Evolutionary conservation across 1,140 invertebrate genomes (phyloP), one percentile per base, ranked within the genome.

Genomic region (Anoplolepis gracilipes): DNA sequence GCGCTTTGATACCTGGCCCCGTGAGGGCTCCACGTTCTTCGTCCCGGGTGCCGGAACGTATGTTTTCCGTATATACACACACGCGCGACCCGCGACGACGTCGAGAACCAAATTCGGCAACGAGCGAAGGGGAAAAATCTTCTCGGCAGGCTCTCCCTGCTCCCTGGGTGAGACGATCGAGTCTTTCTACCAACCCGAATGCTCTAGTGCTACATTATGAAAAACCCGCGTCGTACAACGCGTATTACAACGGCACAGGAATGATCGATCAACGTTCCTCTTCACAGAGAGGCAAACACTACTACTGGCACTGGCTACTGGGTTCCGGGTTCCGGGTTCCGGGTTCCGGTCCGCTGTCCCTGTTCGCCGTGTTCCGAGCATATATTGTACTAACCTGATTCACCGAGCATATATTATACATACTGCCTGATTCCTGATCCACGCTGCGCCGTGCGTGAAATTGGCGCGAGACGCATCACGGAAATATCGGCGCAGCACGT

Each of bases 11-110:
- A 59, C 78, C 53, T 72, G 78, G 49, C 36, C 39, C 19, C 53
- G 65, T 36, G 78, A 72, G 53, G 78, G 53, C 78, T 82, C 78
- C 78, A 81, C 78, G 49, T 69, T 46, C 78, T 13, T 22, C 10
- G 28, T n/a, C 11, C 42, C 13, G 25, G 33, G 36, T 49, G 28
- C 61, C 39, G 28, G 61, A 49, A 62, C n/a, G 57, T 49, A 19
- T 33, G 11, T 16, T n/a, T 36, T 36, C 4, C 42, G 28, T 46
- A 30, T 36, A 19, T 11, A 4, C 77, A 33, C 19, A 4, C 77
- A 33, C 39, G 57, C 46, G 64, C 30, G 30, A 49, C n/a, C n/a
- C 36, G 39, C n/a, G 30, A 33, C 76, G 61, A 36, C 39, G 59
- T n/a, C 57, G 25, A 16, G 28, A 13, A 25, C 10, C 39, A 19